Percentiles rank a stretch among this genome's conserved stretches.
These are phyloP conservation scores for Pedionomus torquatus DNA, from an alignment of 2,113 vertebrate species.

Conservation along the genomic window DNA sequence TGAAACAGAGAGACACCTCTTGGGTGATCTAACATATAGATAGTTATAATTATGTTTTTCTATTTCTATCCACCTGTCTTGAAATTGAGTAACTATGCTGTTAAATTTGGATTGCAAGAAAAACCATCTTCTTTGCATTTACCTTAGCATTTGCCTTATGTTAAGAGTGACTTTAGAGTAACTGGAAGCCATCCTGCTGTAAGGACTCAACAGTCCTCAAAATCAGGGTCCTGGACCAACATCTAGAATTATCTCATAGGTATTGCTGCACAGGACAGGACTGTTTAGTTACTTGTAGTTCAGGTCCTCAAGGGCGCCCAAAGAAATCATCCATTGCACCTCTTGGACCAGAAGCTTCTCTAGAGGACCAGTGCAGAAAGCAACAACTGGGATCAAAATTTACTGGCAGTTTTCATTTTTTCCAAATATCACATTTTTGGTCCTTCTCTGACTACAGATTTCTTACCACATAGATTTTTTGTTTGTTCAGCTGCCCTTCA, in stretches of 20 bases:
- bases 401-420: neutral
- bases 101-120: slow-evolving; percentile 54
- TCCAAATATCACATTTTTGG: neutral
- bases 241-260: neutral
- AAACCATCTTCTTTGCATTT: neutral
- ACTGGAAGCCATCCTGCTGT: neutral
- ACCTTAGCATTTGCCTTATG: neutral
- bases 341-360: neutral
- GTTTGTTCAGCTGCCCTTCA: neutral
- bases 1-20: slow-evolving; percentile 65
- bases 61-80: slow-evolving; percentile 68
- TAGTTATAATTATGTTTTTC: slow-evolving; percentile 62
- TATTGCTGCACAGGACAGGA: neutral
- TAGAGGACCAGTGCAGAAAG: neutral
- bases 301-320: neutral
- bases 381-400: neutral
- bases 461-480: neutral
- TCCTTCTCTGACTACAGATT: neutral
- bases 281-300: neutral
- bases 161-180: slow-evolving; percentile 1
- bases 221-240: neutral
- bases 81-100: slow-evolving; percentile 58
- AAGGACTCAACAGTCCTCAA: neutral
- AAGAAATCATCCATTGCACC: neutral
- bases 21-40: slow-evolving; percentile 67